Base-by-base conservation (phyloP, 30 jellyfish, hydroid and myxozoan species). In the Euphysa ruthae region DNA sequence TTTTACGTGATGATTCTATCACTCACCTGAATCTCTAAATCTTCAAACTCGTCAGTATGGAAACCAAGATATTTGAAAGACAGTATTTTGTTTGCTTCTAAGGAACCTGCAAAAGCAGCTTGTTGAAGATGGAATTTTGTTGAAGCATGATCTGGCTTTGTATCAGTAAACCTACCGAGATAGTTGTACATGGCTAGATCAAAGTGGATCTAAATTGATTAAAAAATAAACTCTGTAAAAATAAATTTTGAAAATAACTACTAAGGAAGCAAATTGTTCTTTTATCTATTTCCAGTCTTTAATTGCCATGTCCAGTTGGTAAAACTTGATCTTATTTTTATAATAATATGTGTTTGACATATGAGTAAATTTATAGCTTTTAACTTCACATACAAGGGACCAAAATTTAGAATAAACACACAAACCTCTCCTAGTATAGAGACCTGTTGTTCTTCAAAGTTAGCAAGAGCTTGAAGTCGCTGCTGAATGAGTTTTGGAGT, bases 141-240 rank as follows among this genome's bases (percentile, higher is more conserved):
- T 1, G 98, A 75, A n/a, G 78, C 93, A 69, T 30, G 8, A 63
- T 89, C 98, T 5, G 98, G 92, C 35, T 65, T 69, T 32, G 63
- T 70, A n/a, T 89, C 92, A 0, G 98, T 66, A 58, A 89, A 81
- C 18, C 98, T 81, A n/a, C 98, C 98, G 23, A 75, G 52, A 55
- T 62, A 58, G 61, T 76, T 78, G 49, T 66, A 81, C 6, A 29
- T 32, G 6, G 88, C 93, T 55, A 89, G 33, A 32, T 73, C 94
- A 65, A 74, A 55, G 49, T 89, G 98, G 13, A 89, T 81, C 98
- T 89, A 49, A 43, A n/a, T n/a, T n/a, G n/a, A n/a, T n/a, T n/a
- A 29, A 46, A 46, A 46, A 8, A 46, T n/a, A 46, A 46, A 46
- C 10, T 46, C 10, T 8, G 2, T n/a, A n/a, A n/a, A n/a, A n/a